Evolutionary conservation across 2,888 invertebrate genomes (phyloP).

Genomic region (Synergus gifuensis): DNA sequence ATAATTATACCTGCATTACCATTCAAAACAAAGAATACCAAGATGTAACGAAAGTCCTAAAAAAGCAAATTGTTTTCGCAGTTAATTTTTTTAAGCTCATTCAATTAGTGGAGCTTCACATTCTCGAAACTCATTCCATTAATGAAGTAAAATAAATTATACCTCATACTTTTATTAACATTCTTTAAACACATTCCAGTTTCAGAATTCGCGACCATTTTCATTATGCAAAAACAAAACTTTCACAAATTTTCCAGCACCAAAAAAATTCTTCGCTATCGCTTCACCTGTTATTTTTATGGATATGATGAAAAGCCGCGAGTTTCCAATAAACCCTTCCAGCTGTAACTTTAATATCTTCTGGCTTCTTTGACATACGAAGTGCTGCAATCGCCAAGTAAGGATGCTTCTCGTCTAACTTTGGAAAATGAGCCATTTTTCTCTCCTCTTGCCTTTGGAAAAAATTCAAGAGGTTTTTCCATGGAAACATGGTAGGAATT

Average conservation of each 20-base stretch:
- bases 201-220: not conserved
- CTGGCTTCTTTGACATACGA: conserved; percentile 68
- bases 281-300: conserved; percentile 51
- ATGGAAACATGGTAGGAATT: not conserved
- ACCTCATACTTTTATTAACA: not conserved
- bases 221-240: not conserved
- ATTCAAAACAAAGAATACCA: not conserved
- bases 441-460: conserved; percentile 55
- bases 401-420: conserved; percentile 67
- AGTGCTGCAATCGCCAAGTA: conserved; percentile 67
- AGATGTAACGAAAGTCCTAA: not conserved
- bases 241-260: conserved; percentile 4
- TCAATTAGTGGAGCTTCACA: not conserved
- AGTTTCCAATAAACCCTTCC: conserved; percentile 71
- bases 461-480: conserved; percentile 44
- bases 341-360: conserved; percentile 65
- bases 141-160: not conserved
- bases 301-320: conserved; percentile 69
- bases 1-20: not conserved
- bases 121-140: not conserved
- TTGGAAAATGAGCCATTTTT: conserved; percentile 66
- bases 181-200: not conserved
- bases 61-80: not conserved
- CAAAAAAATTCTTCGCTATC: not conserved
- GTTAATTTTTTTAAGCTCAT: not conserved